Evolutionary conservation across 1,140 invertebrate species (phyloP).

Genomic region (Polypedilum vanderplanki): DNA sequence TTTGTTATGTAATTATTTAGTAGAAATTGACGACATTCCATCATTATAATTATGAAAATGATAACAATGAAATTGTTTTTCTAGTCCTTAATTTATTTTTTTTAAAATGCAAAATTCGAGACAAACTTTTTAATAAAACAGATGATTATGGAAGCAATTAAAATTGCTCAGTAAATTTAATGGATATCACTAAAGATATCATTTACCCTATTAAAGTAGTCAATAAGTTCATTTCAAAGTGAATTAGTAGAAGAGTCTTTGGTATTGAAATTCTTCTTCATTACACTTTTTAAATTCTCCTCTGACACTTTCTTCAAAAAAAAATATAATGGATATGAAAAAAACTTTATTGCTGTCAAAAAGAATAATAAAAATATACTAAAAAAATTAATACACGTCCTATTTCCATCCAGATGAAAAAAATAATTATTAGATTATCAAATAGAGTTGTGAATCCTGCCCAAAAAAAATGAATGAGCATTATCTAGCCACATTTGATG

Average conservation of each 20-base stretch:
- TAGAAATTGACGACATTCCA: neutral
- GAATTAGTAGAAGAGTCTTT: neutral
- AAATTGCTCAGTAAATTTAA: neutral
- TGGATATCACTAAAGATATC: neutral
- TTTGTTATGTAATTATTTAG: neutral
- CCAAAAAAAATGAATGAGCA: neutral
- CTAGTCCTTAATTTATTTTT: conserved; percentile 16
- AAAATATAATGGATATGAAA: neutral
- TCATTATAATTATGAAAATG: neutral
- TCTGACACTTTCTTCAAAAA: neutral
- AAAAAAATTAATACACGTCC: neutral
- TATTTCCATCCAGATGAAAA: neutral
- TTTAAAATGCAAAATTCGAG: neutral
- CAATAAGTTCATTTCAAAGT: conserved; percentile 19
- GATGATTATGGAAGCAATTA: neutral
- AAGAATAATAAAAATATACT: neutral
- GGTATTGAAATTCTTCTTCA: neutral
- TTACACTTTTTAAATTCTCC: neutral
- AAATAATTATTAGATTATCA: neutral
- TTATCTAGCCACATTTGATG: conserved; percentile 12
- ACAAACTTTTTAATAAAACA: neutral
- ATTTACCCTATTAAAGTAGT: neutral
- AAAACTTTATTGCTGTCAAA: neutral
- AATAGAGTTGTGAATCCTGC: conserved; percentile 10
- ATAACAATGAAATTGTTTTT: conserved; percentile 11